Evolutionary conservation across 1,140 invertebrate genomes (phyloP), one percentile per base, ranked within the genome.

Genomic region (Drosophila mayri): DNA sequence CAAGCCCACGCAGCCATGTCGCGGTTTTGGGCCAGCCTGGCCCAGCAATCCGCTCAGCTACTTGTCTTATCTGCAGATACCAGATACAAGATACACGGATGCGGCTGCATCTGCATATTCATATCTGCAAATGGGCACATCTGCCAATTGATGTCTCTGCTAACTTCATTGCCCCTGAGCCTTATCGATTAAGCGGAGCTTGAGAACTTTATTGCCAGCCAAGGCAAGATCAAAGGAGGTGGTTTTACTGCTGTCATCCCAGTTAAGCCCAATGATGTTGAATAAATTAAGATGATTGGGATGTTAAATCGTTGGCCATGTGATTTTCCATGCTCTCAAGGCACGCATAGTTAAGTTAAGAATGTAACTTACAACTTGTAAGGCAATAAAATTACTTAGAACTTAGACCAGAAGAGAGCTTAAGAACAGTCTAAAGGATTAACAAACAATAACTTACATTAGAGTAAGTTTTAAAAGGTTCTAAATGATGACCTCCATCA

Each of bases 121-220:
- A 49, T 55, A 71, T 41, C 52, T 38, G 52, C 52, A 25, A 58
- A 71, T 72, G 68, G 35, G 46, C 37, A 52, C 61, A 70, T 43
- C 68, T 71, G 66, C 67, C 68, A 72, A 52, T 35, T 40, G 35
- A 72, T 59, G 68, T 70, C 67, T 37, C 52, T 55, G 52, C 52
- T 25, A 55, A 38, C 52, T 55, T 37, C n/a, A 55, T 37, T 43
- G 18, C 25, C 37, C 46, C 20, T 22, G 8, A 67, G 35, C 30
- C 49, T 67, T 64, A 22, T 64, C 46, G 59, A 47, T 64, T 49
- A 52, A 16, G 64, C 37, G 18, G 35, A 18, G 49, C 35, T 50
- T 50, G 28, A 40, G 43, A 67, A 49, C 35, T 67, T 68, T 43
- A 67, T 52, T 50, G 43, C 20, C 20, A 32, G 32, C 25, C 14